Evolutionary conservation across 2,113 vertebrate genomes (phyloP), one percentile per base, ranked within the genome.

Genomic region (Scartelaos histophorus): DNA sequence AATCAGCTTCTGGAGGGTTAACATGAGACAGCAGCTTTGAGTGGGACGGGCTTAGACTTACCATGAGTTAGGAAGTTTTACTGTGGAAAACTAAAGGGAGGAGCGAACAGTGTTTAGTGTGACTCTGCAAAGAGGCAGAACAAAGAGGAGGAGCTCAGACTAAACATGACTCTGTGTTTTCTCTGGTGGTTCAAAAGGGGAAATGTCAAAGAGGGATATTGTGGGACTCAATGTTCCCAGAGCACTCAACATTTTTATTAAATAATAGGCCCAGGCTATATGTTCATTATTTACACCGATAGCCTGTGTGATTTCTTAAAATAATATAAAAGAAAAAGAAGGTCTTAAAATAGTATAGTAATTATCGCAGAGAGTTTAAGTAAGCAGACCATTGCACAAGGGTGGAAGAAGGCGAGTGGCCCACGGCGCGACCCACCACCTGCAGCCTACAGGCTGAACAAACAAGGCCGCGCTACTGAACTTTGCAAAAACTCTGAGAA

Each of bases 11-110:
- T 85, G 11, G 12, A 57, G 69, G 56, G 70, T 86, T 86, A 92
- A 75, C 90, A 70, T 92, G 90, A 92, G 57, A 17, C 69, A 69
- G 85, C 86, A 81, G 72, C 71, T 82, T 71, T 67, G 56, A 3
- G 45, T 45, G 81, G 76, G 80, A 78, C 70, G 77, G 73, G 67
- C 60, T 7, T 5, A 51, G 75, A 35, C 56, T 71, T 57, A 74
- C 1, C 78, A 64, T 78, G 83, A 79, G 61, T 70, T 2, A 66
- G 85, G 78, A 74, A 43, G 51, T 73, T 78, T 29, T 16, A 53
- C 43, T 5, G 54, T 57, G 75, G 81, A 74, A 82, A 73, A 73
- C 12, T 58, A 71, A n/a, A 13, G 43, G 5, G 2, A 15, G 74
- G 74, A 47, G 81, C 13, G 1, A 21, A 7, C 29, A 53, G 70